phyloP scores from a whole-genome alignment of 1,140 invertebrate genomes.

The Drosophila arawakana region DNA sequence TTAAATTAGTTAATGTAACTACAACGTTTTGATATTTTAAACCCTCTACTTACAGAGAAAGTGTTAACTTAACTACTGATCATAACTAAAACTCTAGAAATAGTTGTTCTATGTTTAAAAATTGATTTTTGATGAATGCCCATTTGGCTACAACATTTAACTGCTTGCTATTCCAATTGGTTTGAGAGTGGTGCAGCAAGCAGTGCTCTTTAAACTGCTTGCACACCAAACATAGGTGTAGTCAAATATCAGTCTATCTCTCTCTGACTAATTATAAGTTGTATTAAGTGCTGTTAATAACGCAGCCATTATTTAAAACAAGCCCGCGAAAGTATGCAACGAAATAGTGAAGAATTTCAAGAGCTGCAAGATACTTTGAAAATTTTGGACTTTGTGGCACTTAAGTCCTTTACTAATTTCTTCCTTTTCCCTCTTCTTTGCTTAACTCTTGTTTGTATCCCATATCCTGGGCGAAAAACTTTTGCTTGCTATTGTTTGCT shows the following conservation, averaged over 20 bases:
- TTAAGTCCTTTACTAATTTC: conserved; percentile 66
- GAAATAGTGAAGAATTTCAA: conserved; percentile 12
- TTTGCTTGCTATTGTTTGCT: conserved; percentile 71
- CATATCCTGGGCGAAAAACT: conserved; percentile 10
- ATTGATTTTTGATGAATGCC: no score
- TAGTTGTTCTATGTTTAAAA: no score
- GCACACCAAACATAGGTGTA: neutral
- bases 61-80: no score
- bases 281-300: conserved; percentile 1
- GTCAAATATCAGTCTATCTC: neutral
- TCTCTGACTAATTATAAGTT: conserved; percentile 9
- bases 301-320: conserved; percentile 7
- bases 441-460: conserved; percentile 26
- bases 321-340: conserved; percentile 38
- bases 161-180: no score
- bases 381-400: conserved; percentile 11
- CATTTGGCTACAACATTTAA: no score
- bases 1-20: no score
- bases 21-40: no score
- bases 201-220: neutral
- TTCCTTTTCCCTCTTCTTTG: conserved; percentile 19
- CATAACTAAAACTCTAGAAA: no score
- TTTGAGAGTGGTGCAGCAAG: neutral
- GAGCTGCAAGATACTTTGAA: neutral
- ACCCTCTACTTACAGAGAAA: no score